Evolutionary conservation across 2,113 vertebrate species (phyloP).

Genomic region (Oreochromis aureus): DNA sequence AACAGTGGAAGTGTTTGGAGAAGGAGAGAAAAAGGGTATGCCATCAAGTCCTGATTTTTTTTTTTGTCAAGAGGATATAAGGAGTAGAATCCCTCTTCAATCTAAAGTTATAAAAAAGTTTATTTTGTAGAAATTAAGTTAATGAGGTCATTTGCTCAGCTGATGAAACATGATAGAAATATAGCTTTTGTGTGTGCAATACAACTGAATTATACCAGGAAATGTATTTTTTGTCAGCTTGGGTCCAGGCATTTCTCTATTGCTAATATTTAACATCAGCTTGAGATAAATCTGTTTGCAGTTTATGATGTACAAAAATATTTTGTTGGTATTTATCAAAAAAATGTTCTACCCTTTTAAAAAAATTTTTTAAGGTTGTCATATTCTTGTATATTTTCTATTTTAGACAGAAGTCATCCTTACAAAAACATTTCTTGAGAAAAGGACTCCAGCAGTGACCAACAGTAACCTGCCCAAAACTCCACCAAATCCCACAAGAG

Average conservation of each 20-base stretch:
- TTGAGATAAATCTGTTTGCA: not conserved
- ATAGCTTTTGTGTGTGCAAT: not conserved
- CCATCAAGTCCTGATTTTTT: not conserved
- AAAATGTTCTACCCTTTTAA: not conserved
- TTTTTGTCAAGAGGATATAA: not conserved
- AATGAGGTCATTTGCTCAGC: not conserved
- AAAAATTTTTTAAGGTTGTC: not conserved
- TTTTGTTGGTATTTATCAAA: not conserved
- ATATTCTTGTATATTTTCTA: not conserved
- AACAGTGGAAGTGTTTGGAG: constrained; percentile 78
- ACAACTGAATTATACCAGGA: not conserved
- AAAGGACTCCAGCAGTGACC: constrained; percentile 15
- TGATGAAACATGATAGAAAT: not conserved
- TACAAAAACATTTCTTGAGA: constrained; percentile 48
- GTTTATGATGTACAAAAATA: not conserved
- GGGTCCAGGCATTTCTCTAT: not conserved
- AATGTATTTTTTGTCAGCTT: not conserved
- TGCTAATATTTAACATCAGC: not conserved
- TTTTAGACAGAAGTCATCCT: constrained; percentile 65
- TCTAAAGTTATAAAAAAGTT: not conserved
- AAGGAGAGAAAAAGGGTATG: constrained; percentile 81
- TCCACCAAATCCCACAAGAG: constrained; percentile 56
- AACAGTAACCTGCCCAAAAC: constrained; percentile 43
- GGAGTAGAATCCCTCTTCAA: not conserved
- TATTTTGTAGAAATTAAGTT: not conserved